These are phyloP conservation scores for Carassius auratus DNA, from an alignment of 2,113 vertebrate species.

Conservation along the genomic window DNA sequence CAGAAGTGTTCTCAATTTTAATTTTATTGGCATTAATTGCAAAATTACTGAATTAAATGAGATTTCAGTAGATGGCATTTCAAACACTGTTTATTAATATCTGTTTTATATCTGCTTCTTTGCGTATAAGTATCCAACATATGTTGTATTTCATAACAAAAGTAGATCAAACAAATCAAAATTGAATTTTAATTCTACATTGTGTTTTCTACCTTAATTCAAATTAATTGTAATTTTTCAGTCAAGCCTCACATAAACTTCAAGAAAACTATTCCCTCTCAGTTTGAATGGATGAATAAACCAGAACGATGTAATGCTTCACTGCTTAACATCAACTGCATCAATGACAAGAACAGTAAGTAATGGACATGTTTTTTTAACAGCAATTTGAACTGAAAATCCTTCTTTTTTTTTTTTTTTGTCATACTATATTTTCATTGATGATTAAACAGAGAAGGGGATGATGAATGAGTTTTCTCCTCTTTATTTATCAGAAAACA, in stretches of 20 bases:
- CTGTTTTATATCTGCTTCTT: neutral
- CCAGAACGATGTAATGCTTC: neutral
- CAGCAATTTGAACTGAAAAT: neutral
- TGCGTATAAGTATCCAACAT: too few species aligned
- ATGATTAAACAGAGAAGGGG: neutral
- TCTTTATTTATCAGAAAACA: neutral
- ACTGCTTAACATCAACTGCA: conserved; percentile 12
- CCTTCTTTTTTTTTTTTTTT: too few species aligned
- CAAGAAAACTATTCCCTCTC: neutral
- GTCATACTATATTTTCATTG: too few species aligned
- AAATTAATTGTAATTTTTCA: conserved; percentile 19
- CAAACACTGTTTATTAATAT: neutral
- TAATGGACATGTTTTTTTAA: neutral
- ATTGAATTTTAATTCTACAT: neutral
- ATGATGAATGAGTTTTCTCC: neutral
- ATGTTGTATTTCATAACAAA: too few species aligned
- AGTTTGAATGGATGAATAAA: neutral
- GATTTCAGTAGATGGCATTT: neutral
- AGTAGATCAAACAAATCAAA: too few species aligned
- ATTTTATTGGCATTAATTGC: neutral
- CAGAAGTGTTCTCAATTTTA: neutral
- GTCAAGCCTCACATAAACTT: neutral
- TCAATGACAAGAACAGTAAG: conserved; percentile 53
- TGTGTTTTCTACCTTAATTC: neutral
- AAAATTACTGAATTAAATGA: neutral